Percentiles rank a stretch among this genome's conserved stretches.
These are phyloP conservation scores for Muschampia plurimacula DNA, from an alignment of 2,888 invertebrate genomes.

Conservation along the genomic window DNA sequence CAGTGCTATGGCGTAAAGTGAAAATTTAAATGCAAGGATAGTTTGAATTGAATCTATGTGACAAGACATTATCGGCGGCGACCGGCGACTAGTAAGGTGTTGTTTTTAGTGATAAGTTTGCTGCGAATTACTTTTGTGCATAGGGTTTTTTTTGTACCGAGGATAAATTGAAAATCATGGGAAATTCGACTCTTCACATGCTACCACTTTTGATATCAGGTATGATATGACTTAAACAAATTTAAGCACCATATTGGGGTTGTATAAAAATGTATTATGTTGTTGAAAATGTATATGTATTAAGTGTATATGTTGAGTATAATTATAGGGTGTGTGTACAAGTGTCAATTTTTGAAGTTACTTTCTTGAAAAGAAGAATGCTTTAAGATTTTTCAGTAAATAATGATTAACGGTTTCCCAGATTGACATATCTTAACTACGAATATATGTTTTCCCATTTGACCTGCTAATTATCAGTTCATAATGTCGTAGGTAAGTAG, in stretches of 20 bases:
- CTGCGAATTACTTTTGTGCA: background rate
- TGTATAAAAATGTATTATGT: no score
- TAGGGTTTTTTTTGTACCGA: slow-evolving; percentile 54
- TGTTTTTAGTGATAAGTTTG: background rate
- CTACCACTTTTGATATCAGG: slow-evolving; percentile 56
- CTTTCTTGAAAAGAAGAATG: no score
- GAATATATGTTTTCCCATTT: background rate
- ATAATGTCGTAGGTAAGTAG: background rate
- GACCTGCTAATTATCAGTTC: background rate
- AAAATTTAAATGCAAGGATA: background rate
- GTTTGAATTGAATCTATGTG: slow-evolving; percentile 16
- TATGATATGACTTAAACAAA: slow-evolving; percentile 42
- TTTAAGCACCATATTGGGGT: no score
- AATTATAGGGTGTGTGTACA: no score
- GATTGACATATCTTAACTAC: no score
- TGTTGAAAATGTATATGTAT: no score
- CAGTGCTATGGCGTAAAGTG: background rate
- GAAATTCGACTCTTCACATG: slow-evolving; percentile 50
- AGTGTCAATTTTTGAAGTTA: no score
- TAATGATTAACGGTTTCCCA: no score
- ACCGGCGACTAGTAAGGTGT: background rate
- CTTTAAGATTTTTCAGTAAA: no score
- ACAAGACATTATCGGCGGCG: slow-evolving; percentile 14
- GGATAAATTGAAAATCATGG: slow-evolving; percentile 41
- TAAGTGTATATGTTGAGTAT: no score